Evolutionary conservation across 1,140 invertebrate genomes (phyloP), one percentile per base, ranked within the genome.

Genomic region (Nephotettix cincticeps): DNA sequence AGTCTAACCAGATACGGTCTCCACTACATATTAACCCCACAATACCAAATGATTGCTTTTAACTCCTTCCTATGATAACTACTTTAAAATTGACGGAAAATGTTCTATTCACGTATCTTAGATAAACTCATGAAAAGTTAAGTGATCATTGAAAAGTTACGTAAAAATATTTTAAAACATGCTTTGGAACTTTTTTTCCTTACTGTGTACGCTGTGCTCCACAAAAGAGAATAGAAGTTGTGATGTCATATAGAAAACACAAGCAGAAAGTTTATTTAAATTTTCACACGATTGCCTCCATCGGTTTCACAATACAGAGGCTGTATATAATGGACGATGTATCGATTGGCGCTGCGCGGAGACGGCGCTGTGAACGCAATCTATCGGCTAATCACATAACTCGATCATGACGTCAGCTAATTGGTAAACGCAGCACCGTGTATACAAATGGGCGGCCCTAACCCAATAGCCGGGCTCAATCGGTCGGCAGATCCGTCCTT

Each of bases 381-480:
- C 36, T 6, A 51, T 17, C 47, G 3, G 47, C 47, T 51, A 51
- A 51, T 51, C 47, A 51, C 47, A 51, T 51, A 51, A 51, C 21
- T n/a, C 4, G 47, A 51, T 51, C 4, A 4, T 51, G 47, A 51
- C 47, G 47, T 51, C 47, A 51, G 36, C 47, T 51, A 51, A 51
- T 51, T 51, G 47, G 3, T 51, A 40, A 21, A 21, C 21, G 36
- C 36, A 40, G 47, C 47, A 51, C 19, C 4, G 14, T 3, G 47
- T 51, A 51, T 51, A 51, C 47, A 51, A 51, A 51, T 51, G 47
- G 47, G 4, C 47, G 47, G 47, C 21, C 6, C 47, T 51, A 51
- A 51, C 4, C 47, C 4, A n/a, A 40, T 40, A 40, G n/a, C 3
- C 4, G 4, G n/a, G 47, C 47, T 19, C 14, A 4, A 4, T 21